These are phyloP conservation scores for Heterotilapia buettikoferi DNA, from an alignment of 2,113 vertebrate genomes.

Conservation along the genomic window DNA sequence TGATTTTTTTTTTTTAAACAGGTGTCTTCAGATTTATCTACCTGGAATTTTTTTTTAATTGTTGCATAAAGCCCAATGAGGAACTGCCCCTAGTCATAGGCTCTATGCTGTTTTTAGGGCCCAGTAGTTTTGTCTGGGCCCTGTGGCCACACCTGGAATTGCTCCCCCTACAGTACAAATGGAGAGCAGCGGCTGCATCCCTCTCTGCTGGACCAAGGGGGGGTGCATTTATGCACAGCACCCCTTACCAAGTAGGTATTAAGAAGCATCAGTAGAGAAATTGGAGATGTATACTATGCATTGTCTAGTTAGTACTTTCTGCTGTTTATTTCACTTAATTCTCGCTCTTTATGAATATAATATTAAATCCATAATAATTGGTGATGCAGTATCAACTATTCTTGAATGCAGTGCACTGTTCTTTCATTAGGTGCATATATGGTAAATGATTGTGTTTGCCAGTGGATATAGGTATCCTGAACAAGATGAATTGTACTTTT, in stretches of 20 bases:
- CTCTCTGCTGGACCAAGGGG: constrained; percentile 92
- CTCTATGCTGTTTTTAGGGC: constrained; percentile 61
- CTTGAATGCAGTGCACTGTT: neutral
- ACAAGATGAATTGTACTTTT: neutral
- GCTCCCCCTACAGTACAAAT: constrained; percentile 68
- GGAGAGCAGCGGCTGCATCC: constrained; percentile 92
- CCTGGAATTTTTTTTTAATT: neutral
- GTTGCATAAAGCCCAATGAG: neutral
- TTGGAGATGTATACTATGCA: neutral
- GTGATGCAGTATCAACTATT: neutral
- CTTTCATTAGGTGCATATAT: neutral
- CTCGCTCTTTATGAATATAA: neutral
- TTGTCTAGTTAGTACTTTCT: neutral
- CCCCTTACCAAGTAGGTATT: constrained; percentile 71
- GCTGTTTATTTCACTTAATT: neutral
- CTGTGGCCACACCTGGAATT: constrained; percentile 65
- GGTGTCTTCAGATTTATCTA: neutral
- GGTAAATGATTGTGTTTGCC: neutral
- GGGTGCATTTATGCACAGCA: constrained; percentile 70
- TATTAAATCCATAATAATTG: neutral
- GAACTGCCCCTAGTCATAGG: neutral
- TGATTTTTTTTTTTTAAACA: neutral
- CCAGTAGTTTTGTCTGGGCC: constrained; percentile 66
- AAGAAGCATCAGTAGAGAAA: neutral
- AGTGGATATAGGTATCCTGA: neutral